Evolutionary conservation across 2,797 vertebrate genomes (phyloP).

Genomic region (Cryptoblepharus egeriae): DNA sequence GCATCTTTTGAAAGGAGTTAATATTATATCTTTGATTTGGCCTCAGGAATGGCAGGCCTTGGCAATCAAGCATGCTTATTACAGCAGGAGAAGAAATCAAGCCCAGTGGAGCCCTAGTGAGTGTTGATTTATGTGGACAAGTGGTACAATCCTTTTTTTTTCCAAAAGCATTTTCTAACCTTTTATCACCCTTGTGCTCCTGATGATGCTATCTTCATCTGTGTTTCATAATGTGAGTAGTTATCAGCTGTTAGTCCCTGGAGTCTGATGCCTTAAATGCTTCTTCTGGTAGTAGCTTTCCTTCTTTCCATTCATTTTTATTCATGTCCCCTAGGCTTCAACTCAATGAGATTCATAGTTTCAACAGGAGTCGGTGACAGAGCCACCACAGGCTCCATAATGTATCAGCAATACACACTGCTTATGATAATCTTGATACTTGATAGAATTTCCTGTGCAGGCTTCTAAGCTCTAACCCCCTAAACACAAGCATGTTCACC

Average conservation of each 20-base stretch:
- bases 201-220: conserved; percentile 32
- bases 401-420: conserved; percentile 33
- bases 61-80: conserved; percentile 73
- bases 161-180: conserved; percentile 57
- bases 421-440: conserved; percentile 48
- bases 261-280: conserved; percentile 26
- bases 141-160: conserved; percentile 36
- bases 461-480: conserved; percentile 54
- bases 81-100: conserved; percentile 47
- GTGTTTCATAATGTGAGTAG: conserved; percentile 36
- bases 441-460: conserved; percentile 60
- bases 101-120: conserved; percentile 20
- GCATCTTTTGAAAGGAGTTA: conserved; percentile 69
- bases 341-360: conserved; percentile 23
- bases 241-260: neutral
- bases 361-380: conserved; percentile 31
- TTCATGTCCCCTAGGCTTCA: conserved; percentile 9
- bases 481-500: neutral
- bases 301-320: conserved; percentile 13
- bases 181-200: conserved; percentile 8
- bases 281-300: neutral
- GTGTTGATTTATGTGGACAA: conserved; percentile 61
- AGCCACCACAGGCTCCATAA: conserved; percentile 3
- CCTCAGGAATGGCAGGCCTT: conserved; percentile 63
- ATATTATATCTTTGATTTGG: conserved; percentile 72